Conservation (phyloP, 2,888 invertebrate genomes). For the Drosophila tripunctata region DNA sequence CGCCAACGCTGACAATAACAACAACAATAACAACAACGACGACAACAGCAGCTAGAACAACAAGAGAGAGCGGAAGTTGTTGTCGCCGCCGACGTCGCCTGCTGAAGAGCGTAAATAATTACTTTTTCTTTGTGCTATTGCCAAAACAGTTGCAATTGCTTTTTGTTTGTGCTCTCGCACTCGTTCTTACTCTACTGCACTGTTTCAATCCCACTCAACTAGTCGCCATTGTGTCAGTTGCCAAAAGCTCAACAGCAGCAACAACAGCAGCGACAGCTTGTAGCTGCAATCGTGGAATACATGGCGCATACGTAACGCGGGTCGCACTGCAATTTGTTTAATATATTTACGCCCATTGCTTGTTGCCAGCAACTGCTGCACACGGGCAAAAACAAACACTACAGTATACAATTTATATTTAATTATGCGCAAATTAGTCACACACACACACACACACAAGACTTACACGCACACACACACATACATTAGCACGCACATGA, state of each 20-base stretch:
- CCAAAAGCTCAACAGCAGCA: conserved; percentile 40
- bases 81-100: conserved; percentile 67
- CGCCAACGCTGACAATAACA: conserved; percentile 55
- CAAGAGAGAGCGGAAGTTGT: conserved; percentile 50
- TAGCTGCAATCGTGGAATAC: conserved; percentile 52
- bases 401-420: conserved; percentile 80
- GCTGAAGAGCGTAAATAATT: conserved; percentile 79
- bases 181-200: conserved; percentile 2
- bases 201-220: conserved; percentile 16
- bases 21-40: conserved; percentile 32
- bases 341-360: conserved; percentile 80
- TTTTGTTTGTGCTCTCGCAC: conserved; percentile 24
- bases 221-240: conserved; percentile 52
- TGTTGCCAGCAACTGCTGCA: conserved; percentile 52
- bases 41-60: conserved; percentile 37
- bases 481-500: background rate
- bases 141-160: conserved; percentile 76
- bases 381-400: conserved; percentile 66
- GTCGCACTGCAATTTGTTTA: conserved; percentile 70
- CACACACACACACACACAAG: conserved; percentile 30
- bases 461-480: background rate
- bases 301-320: conserved; percentile 69
- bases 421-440: conserved; percentile 81
- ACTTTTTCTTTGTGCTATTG: conserved; percentile 78
- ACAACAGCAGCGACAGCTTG: conserved; percentile 17